These are phyloP conservation scores for Synanthedon vespiformis DNA, from an alignment of 2,888 invertebrate genomes.

Conservation along the genomic window DNA sequence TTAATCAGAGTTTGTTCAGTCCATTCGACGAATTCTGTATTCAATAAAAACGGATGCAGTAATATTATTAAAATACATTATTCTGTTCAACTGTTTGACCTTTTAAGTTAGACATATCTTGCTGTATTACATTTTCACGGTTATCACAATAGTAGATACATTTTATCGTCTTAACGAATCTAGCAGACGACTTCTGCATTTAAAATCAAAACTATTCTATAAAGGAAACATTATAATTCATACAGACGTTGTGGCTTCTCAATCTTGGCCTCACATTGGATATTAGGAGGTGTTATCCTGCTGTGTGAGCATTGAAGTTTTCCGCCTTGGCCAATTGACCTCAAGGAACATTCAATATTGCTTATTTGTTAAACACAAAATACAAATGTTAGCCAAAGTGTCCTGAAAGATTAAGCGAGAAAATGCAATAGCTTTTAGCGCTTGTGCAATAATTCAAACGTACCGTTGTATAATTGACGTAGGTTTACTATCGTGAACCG, in stretches of 20 bases:
- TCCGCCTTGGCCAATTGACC: conserved; percentile 21
- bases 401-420: conserved; percentile 7
- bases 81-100: too few species aligned
- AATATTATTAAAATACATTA: too few species aligned
- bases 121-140: too few species aligned
- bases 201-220: too few species aligned
- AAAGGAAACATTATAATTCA: not conserved
- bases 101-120: too few species aligned
- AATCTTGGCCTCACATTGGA: conserved; percentile 3
- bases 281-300: not conserved
- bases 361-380: conserved; percentile 38
- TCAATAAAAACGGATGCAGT: too few species aligned
- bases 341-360: conserved; percentile 14
- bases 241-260: not conserved
- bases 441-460: conserved; percentile 26
- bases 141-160: too few species aligned
- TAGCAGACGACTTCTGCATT: too few species aligned
- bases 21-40: too few species aligned
- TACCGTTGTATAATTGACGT: conserved; percentile 9
- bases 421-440: conserved; percentile 38
- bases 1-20: too few species aligned
- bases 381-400: conserved; percentile 18
- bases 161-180: too few species aligned
- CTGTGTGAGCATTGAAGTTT: conserved; percentile 7
- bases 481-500: conserved; percentile 16